Evolutionary conservation across 2,113 vertebrate genomes (phyloP).

Genomic region (Atlantisia rogersi): DNA sequence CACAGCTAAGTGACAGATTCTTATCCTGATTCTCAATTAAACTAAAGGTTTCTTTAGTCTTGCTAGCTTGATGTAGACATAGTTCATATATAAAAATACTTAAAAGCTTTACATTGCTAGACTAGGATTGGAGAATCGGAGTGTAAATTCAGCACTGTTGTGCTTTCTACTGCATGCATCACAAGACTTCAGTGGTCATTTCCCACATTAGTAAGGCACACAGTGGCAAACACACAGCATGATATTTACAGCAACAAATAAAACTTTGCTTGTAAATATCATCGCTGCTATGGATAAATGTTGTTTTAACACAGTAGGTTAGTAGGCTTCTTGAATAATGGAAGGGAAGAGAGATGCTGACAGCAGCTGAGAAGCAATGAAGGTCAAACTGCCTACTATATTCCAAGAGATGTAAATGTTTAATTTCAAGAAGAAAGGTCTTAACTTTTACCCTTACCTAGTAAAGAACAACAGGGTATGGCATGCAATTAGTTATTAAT

Average conservation of each 20-base stretch:
- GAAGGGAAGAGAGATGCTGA: neutral
- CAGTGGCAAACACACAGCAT: neutral
- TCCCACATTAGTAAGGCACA: neutral
- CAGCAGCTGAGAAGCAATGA: neutral
- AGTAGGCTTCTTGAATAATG: neutral
- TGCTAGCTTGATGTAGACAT: neutral
- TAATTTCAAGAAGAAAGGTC: neutral
- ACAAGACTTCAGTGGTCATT: neutral
- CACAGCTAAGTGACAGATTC: neutral
- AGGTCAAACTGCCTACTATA: neutral
- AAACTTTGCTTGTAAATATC: neutral
- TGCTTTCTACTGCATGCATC: neutral
- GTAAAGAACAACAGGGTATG: neutral
- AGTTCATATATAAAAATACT: neutral
- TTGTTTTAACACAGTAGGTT: neutral
- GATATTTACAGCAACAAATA: neutral
- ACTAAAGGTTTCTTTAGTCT: neutral
- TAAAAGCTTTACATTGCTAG: neutral
- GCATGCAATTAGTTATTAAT: neutral
- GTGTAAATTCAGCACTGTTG: neutral
- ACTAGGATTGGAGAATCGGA: neutral
- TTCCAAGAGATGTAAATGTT: neutral
- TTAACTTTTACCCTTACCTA: neutral
- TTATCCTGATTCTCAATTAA: neutral
- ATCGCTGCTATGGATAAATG: neutral